These are phyloP conservation scores for Sycobia sp. DNA, from an alignment of 1,140 invertebrate species.

Conservation along the genomic window DNA sequence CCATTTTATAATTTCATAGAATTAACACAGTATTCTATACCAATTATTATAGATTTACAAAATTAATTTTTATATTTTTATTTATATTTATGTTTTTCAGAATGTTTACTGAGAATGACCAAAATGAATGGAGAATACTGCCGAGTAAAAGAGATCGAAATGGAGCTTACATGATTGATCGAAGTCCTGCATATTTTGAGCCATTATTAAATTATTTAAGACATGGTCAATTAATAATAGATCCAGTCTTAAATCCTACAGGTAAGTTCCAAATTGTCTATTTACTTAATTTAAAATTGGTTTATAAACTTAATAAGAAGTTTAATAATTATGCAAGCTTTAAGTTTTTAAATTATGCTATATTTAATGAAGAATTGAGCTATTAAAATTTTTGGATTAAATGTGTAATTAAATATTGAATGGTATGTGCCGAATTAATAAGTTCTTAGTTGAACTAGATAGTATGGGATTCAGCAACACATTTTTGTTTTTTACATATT, in stretches of 20 bases:
- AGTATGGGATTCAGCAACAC: no score
- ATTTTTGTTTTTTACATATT: no score
- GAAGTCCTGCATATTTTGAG: slow-evolving; percentile 96
- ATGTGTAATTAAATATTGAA: no score
- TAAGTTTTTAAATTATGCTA: no score
- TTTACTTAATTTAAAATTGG: no score
- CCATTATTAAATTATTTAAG: slow-evolving; percentile 96
- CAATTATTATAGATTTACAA: background rate
- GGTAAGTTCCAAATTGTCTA: slow-evolving; percentile 68
- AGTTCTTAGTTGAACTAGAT: no score
- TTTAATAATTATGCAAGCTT: background rate
- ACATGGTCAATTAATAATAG: slow-evolving; percentile 91
- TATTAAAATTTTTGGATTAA: no score
- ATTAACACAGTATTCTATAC: background rate
- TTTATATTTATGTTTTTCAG: no score
- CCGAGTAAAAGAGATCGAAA: slow-evolving; percentile 77
- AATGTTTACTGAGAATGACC: slow-evolving; percentile 78
- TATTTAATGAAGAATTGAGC: no score
- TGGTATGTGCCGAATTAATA: no score
- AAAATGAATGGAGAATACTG: slow-evolving; percentile 68
- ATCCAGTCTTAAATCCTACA: slow-evolving; percentile 86
- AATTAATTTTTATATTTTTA: background rate
- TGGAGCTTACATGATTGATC: slow-evolving; percentile 93
- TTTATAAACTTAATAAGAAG: background rate
- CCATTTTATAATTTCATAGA: background rate